These are phyloP conservation scores for Platanista minor DNA, from an alignment of 2,113 vertebrate species.

Conservation along the genomic window DNA sequence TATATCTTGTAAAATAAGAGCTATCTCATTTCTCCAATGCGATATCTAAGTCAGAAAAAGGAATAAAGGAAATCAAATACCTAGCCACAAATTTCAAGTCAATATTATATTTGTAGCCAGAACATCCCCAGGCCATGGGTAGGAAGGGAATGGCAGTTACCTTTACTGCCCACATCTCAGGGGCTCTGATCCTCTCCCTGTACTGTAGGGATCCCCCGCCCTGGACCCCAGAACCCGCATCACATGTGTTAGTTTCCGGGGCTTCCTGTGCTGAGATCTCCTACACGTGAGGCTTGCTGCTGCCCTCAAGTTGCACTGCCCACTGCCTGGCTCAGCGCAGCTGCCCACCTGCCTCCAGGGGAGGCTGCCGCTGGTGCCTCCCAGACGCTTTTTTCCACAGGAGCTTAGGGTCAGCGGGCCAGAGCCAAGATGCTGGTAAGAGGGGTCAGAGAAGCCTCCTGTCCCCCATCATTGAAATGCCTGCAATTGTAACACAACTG, in stretches of 20 bases:
- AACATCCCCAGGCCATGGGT: too few relatives aligned
- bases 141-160: background rate
- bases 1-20: background rate
- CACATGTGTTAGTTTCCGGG: background rate
- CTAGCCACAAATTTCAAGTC: background rate
- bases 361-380: background rate
- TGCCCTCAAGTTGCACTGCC: background rate
- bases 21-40: background rate
- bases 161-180: background rate
- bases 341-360: background rate
- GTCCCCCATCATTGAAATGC: background rate
- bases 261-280: background rate
- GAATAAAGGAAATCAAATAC: background rate
- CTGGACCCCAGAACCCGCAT: background rate
- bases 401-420: background rate
- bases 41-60: background rate
- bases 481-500: background rate
- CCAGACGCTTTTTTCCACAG: background rate
- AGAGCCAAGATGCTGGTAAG: background rate
- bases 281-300: background rate
- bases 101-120: background rate
- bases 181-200: background rate
- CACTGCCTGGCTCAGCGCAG: background rate
- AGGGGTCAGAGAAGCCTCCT: background rate
- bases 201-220: too few relatives aligned